A percentile compares a stretch with the other conserved stretches of the same genome.
Conservation (phyloP, 2,888 invertebrate species). For the Hoplodrina blanda region DNA sequence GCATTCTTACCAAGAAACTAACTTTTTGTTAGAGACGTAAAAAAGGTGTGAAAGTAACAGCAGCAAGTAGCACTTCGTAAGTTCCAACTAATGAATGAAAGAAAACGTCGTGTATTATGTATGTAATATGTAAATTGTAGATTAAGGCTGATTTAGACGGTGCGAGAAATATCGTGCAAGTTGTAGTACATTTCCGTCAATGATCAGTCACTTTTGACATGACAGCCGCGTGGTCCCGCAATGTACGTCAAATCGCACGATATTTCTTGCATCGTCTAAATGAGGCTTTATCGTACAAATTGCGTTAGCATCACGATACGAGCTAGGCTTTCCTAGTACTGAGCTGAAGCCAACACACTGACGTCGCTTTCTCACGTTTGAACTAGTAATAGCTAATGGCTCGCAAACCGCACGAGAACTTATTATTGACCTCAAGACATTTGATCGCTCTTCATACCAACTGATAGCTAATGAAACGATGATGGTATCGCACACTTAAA, state of each 20-base stretch:
- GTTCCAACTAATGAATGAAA: constrained; percentile 40
- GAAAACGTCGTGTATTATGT: constrained; percentile 38
- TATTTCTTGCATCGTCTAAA: no score
- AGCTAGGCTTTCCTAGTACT: constrained; percentile 37
- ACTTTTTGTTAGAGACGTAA: constrained; percentile 10
- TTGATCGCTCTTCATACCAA: constrained; percentile 68
- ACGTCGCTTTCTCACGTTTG: constrained; percentile 50
- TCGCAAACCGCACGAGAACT: constrained; percentile 64
- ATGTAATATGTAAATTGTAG: constrained; percentile 47
- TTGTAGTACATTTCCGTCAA: no score
- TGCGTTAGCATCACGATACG: constrained; percentile 31
- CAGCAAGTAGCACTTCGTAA: constrained; percentile 15
- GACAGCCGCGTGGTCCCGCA: no score
- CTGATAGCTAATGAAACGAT: constrained; percentile 69
- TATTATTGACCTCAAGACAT: constrained; percentile 70
- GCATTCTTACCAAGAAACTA: not conserved
- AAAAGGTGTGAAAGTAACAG: constrained; percentile 24
- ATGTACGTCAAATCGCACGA: no score
- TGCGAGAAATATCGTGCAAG: no score
- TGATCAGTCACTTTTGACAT: no score
- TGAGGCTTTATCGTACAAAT: no score
- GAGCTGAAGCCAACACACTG: constrained; percentile 34
- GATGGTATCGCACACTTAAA: constrained; percentile 69
- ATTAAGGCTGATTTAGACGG: no score
- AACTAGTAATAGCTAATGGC: constrained; percentile 60